Conservation (phyloP, 1,140 invertebrate genomes). For the Tachypleus tridentatus region DNA sequence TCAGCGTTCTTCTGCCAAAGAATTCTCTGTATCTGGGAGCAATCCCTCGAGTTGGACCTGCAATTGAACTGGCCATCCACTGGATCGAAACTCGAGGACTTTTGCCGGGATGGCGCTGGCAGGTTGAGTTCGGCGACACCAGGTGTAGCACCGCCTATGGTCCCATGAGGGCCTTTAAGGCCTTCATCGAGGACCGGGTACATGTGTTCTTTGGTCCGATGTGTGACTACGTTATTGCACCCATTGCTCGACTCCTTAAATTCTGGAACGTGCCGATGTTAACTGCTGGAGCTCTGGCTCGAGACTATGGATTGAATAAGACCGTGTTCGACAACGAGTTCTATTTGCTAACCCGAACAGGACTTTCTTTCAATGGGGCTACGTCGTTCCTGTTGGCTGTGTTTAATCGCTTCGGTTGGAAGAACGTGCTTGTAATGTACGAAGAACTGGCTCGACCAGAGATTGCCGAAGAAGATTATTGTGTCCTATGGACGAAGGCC, state of each 20-base stretch:
- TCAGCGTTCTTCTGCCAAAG: background rate
- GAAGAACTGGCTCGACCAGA: background rate
- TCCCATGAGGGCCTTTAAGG: constrained; percentile 31
- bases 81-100: background rate
- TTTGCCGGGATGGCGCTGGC: constrained; percentile 2
- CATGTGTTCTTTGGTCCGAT: constrained; percentile 28
- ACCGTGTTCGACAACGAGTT: constrained; percentile 54
- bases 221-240: constrained; percentile 40
- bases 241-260: constrained; percentile 57
- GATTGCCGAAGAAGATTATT: background rate
- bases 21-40: background rate
- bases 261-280: constrained; percentile 61
- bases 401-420: background rate
- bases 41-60: background rate
- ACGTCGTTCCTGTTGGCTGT: constrained; percentile 39
- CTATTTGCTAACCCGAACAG: constrained; percentile 57
- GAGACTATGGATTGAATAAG: constrained; percentile 58
- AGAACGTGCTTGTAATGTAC: background rate
- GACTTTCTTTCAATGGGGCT: constrained; percentile 53
- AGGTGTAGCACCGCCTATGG: constrained; percentile 31
- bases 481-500: constrained; percentile 4
- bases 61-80: background rate
- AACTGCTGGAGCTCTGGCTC: constrained; percentile 61
- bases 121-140: constrained; percentile 25
- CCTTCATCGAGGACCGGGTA: constrained; percentile 26